Base-by-base conservation (phyloP, 2,113 vertebrate species). In the Lasiurus borealis region DNA sequence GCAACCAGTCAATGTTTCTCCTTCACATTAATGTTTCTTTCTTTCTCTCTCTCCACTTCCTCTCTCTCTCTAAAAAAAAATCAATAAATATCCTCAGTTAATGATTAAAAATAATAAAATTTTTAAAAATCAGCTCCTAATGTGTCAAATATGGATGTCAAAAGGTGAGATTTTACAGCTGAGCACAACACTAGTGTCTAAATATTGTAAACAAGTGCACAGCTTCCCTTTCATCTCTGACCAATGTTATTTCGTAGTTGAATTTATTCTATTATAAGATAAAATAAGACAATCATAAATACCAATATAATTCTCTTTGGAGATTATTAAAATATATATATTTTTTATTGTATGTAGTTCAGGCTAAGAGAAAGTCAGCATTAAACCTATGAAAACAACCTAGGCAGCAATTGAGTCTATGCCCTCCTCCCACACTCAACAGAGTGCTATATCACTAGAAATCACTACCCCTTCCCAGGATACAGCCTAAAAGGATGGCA, bases 261-360 rank as follows among this genome's bases (percentile, higher is more conserved):
- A 90, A 92, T 40, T 72, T 66, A 85, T 73, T 87, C 68, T 54
- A 12, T 16, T 81, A 88, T 68, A 36, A 12, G 18, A 62, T 75
- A 93, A 92, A 94, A 86, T 75, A 85, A 90, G n/a, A 73, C 29
- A 94, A 88, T 85, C 84, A 77, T 40, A 40, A 40, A 40, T 23
- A 46, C 19, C 5, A 52, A 48, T 27, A 57, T 57, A 50, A 77
- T 82, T 69, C 50, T 91, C 75, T 81, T 62, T 90, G n/a, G 50
- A 57, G 88, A 92, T 64, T 81, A 31, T 68, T 72, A 16, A 29
- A 46, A 46, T 83, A 62, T 68, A 29, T 89, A 46, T 46, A n/a
- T 46, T 46, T 46, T 8, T 92, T 95, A 44, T 68, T 83, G 66
- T 88, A 16, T 66, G 75, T 59, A 31, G 25, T 6, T 44, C 3